Base-by-base conservation (phyloP, 2,888 invertebrate species). In the Folsomia manolachei region DNA sequence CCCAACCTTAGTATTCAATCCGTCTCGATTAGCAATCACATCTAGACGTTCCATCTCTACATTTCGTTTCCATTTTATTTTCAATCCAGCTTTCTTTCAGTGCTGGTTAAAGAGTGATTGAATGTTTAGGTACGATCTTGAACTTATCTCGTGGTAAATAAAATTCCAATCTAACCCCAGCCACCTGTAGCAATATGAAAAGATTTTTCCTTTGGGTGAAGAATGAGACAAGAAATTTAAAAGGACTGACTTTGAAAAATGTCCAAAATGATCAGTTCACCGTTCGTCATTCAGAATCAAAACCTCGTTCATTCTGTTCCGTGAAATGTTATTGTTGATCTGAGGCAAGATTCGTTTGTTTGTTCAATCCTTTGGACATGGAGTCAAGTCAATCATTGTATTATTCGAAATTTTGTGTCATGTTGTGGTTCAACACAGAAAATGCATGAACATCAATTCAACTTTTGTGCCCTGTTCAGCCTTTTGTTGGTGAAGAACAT, bases 241-340 rank as follows among this genome's bases (percentile, higher is more conserved):
- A n/a, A 7, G 4, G 56, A 56, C 56, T 56, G 56, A 56, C 56
- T 56, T 56, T 56, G 19, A 56, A 56, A 56, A 56, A 56, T 56
- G 56, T 56, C 56, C 18, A 56, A 56, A 56, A 21, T 51, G 51
- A 51, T 56, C 56, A 56, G 56, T 19, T 18, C 56, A 7, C 18
- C 56, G 39, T 39, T 39, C 39, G 14, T 39, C 39, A 39, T 39
- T 39, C 14, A 9, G 39, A 39, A 39, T 9, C 39, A 9, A 4
- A 14, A 39, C 39, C 39, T n/a, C 39, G 39, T 14, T 9, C 56
- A 56, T 19, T 56, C n/a, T n/a, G n/a, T n/a, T n/a, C n/a, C n/a
- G n/a, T 56, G 56, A 56, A 7, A 14, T 56, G 19, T 9, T 21
- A 56, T 56, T 56, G 56, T 56, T 56, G 56, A 56, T 56, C 21